Conservation (phyloP, 1,140 invertebrate genomes). For the Hylaeus anthracinus region DNA sequence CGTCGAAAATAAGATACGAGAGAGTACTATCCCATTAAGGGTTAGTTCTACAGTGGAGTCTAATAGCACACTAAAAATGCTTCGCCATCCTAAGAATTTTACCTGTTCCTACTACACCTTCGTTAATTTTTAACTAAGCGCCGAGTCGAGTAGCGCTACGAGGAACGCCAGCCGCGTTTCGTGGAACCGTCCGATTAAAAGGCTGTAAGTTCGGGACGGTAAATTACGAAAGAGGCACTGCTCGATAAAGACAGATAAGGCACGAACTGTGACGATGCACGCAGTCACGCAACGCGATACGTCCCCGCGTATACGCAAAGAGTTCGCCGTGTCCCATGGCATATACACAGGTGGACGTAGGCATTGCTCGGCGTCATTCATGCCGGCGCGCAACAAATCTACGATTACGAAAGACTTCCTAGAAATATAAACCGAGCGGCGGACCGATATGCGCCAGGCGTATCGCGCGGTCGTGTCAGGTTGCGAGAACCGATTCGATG, state of each 20-base stretch:
- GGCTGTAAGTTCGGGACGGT: constrained; percentile 24
- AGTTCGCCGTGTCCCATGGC: too few species aligned
- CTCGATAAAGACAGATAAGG: constrained; percentile 10
- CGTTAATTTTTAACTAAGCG: too few species aligned
- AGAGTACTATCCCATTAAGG: too few species aligned
- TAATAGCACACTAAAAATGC: too few species aligned
- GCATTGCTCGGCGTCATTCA: constrained; percentile 24
- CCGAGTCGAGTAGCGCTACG: neutral
- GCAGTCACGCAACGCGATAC: constrained; percentile 28
- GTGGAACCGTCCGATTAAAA: constrained; percentile 41
- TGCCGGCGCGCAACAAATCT: neutral
- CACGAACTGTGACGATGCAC: neutral
- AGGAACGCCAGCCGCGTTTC: constrained; percentile 31
- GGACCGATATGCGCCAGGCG: constrained; percentile 8
- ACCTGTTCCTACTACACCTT: too few species aligned
- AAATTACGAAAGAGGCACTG: constrained; percentile 26
- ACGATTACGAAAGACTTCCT: constrained; percentile 46
- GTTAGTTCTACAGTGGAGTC: too few species aligned
- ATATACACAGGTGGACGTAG: too few species aligned
- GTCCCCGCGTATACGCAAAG: too few species aligned
- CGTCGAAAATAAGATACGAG: too few species aligned
- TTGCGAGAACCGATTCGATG: constrained; percentile 55
- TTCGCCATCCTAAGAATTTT: too few species aligned
- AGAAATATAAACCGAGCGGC: constrained; percentile 44
- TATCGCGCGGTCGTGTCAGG: constrained; percentile 44